Evolutionary conservation across 2,797 vertebrate species (phyloP).

Genomic region (Leucoraja ocellata): DNA sequence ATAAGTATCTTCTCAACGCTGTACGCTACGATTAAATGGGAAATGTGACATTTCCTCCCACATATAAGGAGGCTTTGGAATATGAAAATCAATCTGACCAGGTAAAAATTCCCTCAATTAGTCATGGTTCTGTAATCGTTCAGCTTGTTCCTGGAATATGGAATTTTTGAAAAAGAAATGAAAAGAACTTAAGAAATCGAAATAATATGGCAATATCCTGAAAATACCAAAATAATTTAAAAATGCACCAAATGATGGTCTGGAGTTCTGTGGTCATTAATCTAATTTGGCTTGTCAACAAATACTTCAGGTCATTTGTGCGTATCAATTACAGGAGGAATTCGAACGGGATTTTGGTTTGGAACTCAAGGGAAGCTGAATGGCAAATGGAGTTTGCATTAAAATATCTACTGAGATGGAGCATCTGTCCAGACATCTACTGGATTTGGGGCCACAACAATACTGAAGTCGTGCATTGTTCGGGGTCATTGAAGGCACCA

Average conservation of each 20-base stretch:
- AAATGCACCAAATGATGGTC: not conserved
- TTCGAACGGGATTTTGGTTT: not conserved
- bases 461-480: too few relatives aligned
- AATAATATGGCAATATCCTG: not conserved
- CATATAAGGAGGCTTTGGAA: not conserved
- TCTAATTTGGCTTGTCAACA: not conserved
- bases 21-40: not conserved
- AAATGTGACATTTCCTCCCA: not conserved
- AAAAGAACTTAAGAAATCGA: not conserved
- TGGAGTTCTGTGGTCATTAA: not conserved
- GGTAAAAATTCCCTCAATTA: not conserved
- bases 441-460: too few relatives aligned
- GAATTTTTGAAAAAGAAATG: not conserved
- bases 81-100: not conserved
- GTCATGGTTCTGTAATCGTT: not conserved
- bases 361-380: not conserved
- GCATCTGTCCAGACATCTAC: too few relatives aligned
- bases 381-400: not conserved
- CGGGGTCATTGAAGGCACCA: too few relatives aligned
- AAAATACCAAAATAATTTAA: not conserved
- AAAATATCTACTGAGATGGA: not conserved
- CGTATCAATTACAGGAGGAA: not conserved
- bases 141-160: not conserved
- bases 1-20: not conserved
- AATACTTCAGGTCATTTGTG: not conserved